Base-by-base conservation (phyloP, 2,113 vertebrate species). In the Scatophagus argus region DNA sequence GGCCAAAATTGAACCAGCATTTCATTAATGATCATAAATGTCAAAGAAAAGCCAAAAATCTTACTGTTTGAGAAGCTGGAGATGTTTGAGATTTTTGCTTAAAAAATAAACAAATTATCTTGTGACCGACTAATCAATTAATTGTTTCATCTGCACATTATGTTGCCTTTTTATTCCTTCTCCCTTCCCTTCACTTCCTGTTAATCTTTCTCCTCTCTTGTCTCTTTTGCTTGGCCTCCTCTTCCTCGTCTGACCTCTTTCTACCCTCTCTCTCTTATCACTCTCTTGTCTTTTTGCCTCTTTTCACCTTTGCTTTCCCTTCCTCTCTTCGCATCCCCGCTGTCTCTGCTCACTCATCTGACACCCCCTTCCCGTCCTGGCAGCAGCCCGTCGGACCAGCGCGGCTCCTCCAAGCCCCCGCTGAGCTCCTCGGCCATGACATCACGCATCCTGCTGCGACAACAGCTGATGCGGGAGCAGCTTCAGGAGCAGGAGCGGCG, bases 401-500 rank as follows among this genome's bases (percentile, higher is more conserved):
- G 94, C 86, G 93, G 96, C 93, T 96, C 96, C 92, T 96, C 96
- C 94, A 97, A 97, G 94, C 97, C 97, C 94, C 97, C 97, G 59
- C 93, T 98, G 96, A 95, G 96, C 96, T 97, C 96, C 94, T 97
- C 97, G 31, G 89, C 91, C 93, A 95, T 97, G 95, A 97, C 97
- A 90, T 99, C 98, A 93, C 96, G 97, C 86, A 96, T 99, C 94
- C 94, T 98, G 95, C 95, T 99, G 94, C 96, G 97, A 74, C 98
- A 99, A 93, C 97, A 99, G 95, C 96, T 99, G 96, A 99, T 99
- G 98, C 96, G 97, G 91, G 97, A 99, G 95, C 97, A 99, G 95
- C 97, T 99, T 87, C 96, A 98, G 93, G 96, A 99, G 94, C 97
- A 99, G 89, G 98, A 99, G 91, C 95, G 97, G 66, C 95, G 96